These are phyloP conservation scores for Rhyacophila brunnea DNA, from an alignment of 1,140 invertebrate genomes.

Conservation along the genomic window DNA sequence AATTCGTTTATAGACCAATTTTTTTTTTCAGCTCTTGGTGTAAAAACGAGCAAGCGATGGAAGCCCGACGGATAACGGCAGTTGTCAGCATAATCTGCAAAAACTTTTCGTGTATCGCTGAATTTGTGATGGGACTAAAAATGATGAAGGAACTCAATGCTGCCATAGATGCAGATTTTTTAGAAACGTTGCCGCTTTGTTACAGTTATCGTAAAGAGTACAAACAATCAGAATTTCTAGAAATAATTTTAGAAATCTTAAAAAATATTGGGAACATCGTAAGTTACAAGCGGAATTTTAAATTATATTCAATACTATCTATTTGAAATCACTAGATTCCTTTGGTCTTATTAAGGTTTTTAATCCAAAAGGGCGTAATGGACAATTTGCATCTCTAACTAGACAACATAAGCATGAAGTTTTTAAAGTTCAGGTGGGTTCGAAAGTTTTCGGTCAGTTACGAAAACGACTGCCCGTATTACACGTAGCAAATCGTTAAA, in stretches of 20 bases:
- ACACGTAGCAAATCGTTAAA: too few relatives aligned
- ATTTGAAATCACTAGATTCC: too few relatives aligned
- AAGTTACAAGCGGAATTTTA: not conserved
- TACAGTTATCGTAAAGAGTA: not conserved
- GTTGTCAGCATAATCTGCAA: conserved; percentile 18
- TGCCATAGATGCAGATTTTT: not conserved
- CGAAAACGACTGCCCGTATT: too few relatives aligned
- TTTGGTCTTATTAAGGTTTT: too few relatives aligned
- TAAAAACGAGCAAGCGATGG: conserved; percentile 22
- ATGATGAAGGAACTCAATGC: not conserved
- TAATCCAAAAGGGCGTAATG: too few relatives aligned
- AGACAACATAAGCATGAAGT: too few relatives aligned
- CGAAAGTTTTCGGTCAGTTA: too few relatives aligned
- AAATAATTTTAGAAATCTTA: conserved; percentile 18
- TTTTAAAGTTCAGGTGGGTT: too few relatives aligned
- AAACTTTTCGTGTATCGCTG: not conserved
- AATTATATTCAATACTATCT: too few relatives aligned
- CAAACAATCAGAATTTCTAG: conserved; percentile 1
- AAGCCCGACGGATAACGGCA: conserved; percentile 9
- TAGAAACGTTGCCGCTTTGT: conserved; percentile 4
- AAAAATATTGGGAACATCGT: conserved; percentile 26
- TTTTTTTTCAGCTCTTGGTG: conserved; percentile 20
- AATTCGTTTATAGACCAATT: too few relatives aligned
- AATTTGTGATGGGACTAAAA: not conserved
- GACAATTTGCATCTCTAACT: too few relatives aligned